These are phyloP conservation scores for Globodera rostochiensis DNA, from an alignment of 1,140 invertebrate genomes.

Conservation along the genomic window DNA sequence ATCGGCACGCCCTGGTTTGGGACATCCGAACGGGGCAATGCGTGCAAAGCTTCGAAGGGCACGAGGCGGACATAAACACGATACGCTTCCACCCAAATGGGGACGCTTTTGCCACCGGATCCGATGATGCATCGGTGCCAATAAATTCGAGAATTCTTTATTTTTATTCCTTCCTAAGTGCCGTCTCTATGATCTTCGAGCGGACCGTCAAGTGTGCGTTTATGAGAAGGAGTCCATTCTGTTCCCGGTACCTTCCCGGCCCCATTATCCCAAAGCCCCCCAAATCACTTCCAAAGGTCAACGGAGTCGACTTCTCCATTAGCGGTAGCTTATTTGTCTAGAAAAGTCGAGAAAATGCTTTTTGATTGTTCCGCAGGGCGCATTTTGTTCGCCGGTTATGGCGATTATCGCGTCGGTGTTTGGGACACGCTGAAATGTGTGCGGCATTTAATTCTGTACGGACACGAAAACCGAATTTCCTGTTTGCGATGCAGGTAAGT, in stretches of 20 bases:
- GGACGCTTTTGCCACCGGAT: slow-evolving; percentile 94
- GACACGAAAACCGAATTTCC: slow-evolving; percentile 95
- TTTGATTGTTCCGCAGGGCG: slow-evolving; percentile 72
- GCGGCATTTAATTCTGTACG: slow-evolving; percentile 86
- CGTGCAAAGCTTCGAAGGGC: slow-evolving; percentile 97
- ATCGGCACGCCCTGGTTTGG: slow-evolving; percentile 96
- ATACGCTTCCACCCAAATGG: slow-evolving; percentile 99
- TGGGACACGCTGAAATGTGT: slow-evolving; percentile 96
- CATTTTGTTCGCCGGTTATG: slow-evolving; percentile 94
- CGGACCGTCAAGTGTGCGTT: slow-evolving; percentile 93
- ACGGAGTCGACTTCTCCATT: slow-evolving; percentile 94
- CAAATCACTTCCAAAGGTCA: slow-evolving; percentile 73
- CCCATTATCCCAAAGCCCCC: neutral
- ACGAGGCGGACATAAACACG: slow-evolving; percentile 96
- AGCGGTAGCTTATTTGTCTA: slow-evolving; percentile 74
- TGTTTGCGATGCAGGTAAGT: slow-evolving; percentile 73
- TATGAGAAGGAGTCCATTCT: slow-evolving; percentile 97
- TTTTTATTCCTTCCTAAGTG: slow-evolving; percentile 72
- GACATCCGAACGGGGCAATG: slow-evolving; percentile 97
- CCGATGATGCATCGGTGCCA: slow-evolving; percentile 88
- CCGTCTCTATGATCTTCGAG: slow-evolving; percentile 92
- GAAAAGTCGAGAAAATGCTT: too few species aligned
- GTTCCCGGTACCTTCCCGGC: slow-evolving; percentile 72
- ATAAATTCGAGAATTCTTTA: neutral
- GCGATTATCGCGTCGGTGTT: slow-evolving; percentile 96